These are phyloP conservation scores for Labeo catla DNA, from an alignment of 2,113 vertebrate species.

Conservation along the genomic window DNA sequence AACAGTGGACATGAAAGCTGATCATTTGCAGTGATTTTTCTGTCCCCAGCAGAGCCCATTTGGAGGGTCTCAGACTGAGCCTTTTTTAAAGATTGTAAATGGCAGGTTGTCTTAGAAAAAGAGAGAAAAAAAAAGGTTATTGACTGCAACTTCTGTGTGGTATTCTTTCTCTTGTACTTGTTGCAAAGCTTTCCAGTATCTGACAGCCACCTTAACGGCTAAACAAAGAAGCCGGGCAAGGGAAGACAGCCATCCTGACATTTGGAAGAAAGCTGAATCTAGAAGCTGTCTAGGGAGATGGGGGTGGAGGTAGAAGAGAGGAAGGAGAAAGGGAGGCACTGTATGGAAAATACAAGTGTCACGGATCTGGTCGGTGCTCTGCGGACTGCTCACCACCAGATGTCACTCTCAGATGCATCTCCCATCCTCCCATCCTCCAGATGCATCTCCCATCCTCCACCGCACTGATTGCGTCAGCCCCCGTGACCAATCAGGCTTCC, in stretches of 20 bases:
- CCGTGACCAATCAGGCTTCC: too few species aligned
- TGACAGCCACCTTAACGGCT: background rate
- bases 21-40: constrained; percentile 7
- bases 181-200: background rate
- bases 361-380: too few species aligned
- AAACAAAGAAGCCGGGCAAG: background rate
- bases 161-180: background rate
- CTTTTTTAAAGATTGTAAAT: constrained; percentile 35
- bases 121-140: background rate
- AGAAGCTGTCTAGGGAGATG: constrained; percentile 11
- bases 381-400: too few species aligned
- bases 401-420: too few species aligned
- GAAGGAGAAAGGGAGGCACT: background rate
- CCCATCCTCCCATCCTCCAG: too few species aligned
- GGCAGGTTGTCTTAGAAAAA: background rate
- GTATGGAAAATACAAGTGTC: constrained; percentile 7
- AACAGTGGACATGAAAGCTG: background rate
- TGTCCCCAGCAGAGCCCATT: background rate
- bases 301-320: constrained; percentile 1
- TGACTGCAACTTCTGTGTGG: background rate
- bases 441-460: too few species aligned
- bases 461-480: too few species aligned
- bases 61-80: constrained; percentile 15
- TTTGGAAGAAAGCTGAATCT: constrained; percentile 23
- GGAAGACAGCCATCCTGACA: constrained; percentile 18